These are phyloP conservation scores for Aethes cnicana DNA, from an alignment of 2,888 invertebrate species.

Conservation along the genomic window DNA sequence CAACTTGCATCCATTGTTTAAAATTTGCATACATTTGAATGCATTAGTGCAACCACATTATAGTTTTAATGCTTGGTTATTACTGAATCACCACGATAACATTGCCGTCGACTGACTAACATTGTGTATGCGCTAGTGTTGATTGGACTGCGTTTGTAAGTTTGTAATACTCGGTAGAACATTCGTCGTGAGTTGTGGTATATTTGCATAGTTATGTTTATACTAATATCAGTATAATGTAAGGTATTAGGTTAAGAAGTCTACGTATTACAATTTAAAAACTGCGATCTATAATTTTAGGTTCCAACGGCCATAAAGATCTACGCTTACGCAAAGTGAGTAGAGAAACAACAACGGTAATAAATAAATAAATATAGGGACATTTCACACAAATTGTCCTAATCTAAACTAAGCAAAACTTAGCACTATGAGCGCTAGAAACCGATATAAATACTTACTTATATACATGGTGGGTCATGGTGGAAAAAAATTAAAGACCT, in stretches of 20 bases:
- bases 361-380: too few relatives aligned
- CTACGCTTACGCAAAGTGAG: too few relatives aligned
- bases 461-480: too few relatives aligned
- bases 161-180: slow-evolving; percentile 5
- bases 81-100: neutral
- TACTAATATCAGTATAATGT: slow-evolving; percentile 19
- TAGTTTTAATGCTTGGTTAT: slow-evolving; percentile 12
- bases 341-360: too few relatives aligned
- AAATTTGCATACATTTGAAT: slow-evolving; percentile 47
- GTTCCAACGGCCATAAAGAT: too few relatives aligned
- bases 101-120: neutral
- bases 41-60: slow-evolving; percentile 36
- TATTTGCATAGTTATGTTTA: slow-evolving; percentile 14
- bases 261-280: too few relatives aligned
- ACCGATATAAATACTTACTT: too few relatives aligned
- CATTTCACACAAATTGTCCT: too few relatives aligned
- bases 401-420: too few relatives aligned
- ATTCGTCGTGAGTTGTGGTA: slow-evolving; percentile 11
- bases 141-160: neutral
- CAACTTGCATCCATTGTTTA: slow-evolving; percentile 41
- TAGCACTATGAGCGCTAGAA: too few relatives aligned
- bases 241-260: slow-evolving; percentile 10
- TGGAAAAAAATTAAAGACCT: too few relatives aligned
- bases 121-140: neutral
- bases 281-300: too few relatives aligned